Base-by-base conservation (phyloP, 2,888 invertebrate species). In the Pterobdella sp. region DNA sequence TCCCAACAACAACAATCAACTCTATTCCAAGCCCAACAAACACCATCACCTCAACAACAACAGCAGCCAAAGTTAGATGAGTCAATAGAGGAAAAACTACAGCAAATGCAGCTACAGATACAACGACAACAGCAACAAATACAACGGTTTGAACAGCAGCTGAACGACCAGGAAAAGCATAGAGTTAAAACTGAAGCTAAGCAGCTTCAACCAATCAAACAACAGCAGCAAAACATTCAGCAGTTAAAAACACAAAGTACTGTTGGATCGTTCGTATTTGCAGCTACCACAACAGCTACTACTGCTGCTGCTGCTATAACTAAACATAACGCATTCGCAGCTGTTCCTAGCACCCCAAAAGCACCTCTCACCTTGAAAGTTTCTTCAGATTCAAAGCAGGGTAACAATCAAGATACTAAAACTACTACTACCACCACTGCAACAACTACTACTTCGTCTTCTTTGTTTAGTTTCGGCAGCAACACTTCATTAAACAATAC, bases 171-270 rank as follows among this genome's bases (percentile, higher is more conserved):
- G n/a, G n/a, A 56, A 56, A 22, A 56, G 26, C 60, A 18, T 14
- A 7, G 22, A 42, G 49, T 7, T 22, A 56, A 22, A 3, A 56
- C n/a, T 70, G 52, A 70, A 49, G 4, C 70, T 26, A 56, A 34
- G 34, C 64, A 67, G 29, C 32, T 10, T 31, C 52, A 32, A 56
- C 66, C 42, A 34, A 49, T 31, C 22, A 37, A 22, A n/a, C 73
- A 49, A 26, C 68, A 36, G 65, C 67, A 56, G 34, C 56, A 42
- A 29, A 36, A 64, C 22, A 22, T 36, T 37, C 68, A n/a, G n/a
- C n/a, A n/a, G n/a, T n/a, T n/a, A n/a, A n/a, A n/a, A n/a, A n/a
- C n/a, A n/a, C n/a, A n/a, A n/a, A n/a, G n/a, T n/a, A n/a, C n/a
- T n/a, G n/a, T n/a, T n/a, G n/a, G n/a, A n/a, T n/a, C 32, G 7